These are phyloP conservation scores for Magallana angulata DNA, from an alignment of 1,140 invertebrate genomes.

Conservation along the genomic window DNA sequence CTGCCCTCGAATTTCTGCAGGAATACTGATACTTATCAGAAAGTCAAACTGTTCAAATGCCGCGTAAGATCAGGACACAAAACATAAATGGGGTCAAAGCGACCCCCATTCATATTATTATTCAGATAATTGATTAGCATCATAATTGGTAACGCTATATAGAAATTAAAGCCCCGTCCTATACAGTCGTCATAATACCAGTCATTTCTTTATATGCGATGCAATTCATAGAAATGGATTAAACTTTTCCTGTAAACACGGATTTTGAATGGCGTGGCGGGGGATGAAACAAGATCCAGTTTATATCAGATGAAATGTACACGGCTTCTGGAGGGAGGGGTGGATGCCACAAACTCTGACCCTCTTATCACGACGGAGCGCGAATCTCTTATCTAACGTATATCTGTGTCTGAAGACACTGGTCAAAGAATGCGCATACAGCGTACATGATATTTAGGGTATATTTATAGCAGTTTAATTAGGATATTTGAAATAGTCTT, in stretches of 20 bases:
- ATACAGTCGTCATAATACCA: conserved; percentile 13
- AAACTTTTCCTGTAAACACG: conserved; percentile 36
- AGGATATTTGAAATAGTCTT: not conserved
- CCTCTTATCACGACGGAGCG: not conserved
- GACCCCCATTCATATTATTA: not conserved
- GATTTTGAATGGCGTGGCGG: not conserved
- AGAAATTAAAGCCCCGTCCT: conserved; percentile 13
- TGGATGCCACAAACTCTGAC: not conserved
- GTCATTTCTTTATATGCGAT: conserved; percentile 23
- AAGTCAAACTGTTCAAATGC: conserved; percentile 7
- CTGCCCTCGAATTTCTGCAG: not conserved
- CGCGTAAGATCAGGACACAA: not conserved
- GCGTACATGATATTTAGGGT: not conserved
- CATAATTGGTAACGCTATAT: conserved; percentile 32
- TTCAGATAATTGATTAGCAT: conserved; percentile 1
- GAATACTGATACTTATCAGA: conserved; percentile 6
- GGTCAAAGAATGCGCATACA: not conserved
- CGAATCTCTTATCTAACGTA: not conserved
- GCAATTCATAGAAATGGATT: conserved; percentile 31
- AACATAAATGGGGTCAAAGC: not conserved
- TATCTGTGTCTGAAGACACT: conserved; percentile 10
- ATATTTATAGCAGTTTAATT: conserved; percentile 29
- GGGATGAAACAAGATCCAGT: not conserved
- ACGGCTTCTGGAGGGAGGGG: not conserved
- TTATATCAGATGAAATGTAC: conserved; percentile 20